Evolutionary conservation across 2,888 invertebrate genomes (phyloP), one percentile per base, ranked within the genome.

Genomic region (Drosophila neotestacea): DNA sequence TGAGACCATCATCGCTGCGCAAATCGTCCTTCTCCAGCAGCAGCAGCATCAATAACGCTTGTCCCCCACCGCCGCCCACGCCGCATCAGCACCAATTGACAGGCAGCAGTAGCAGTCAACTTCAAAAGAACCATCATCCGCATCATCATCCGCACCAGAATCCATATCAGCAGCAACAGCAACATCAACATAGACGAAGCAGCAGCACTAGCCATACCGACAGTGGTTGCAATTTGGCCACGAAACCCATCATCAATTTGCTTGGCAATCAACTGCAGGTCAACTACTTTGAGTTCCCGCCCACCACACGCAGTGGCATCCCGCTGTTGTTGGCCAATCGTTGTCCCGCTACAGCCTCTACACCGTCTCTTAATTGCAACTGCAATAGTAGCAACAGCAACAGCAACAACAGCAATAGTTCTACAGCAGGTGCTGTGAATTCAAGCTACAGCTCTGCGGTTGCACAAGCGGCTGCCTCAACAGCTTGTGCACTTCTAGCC

Each of bases 1-100:
- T 92, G 87, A 91, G 92, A 90, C 91, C 91, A 90, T 88, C 91
- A 89, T 91, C 92, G 84, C 88, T 91, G 84, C 92, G 91, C 68
- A 92, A 92, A 88, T 90, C 91, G 88, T 91, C 90, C 81, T 90
- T 88, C 79, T 77, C 88, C 80, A 90, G 85, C 81, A 90, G 83
- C 82, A 89, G 80, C 86, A 90, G 81, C 83, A 90, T 85, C 78
- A 90, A 85, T 82, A 90, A 79, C 79, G 90, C 83, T 85, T 85
- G 87, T 84, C 88, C 88, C 77, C 89, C 91, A 77, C 90, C 92
- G 84, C 88, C 91, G 79, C 87, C 92, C 64, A 90, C 91, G 79
- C 90, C 91, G 68, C 76, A 72, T 69, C 70, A 56, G 52, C 70
- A 74, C 62, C 85, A 76, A 73, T 46, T 77, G 71, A 74, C 76